Evolutionary conservation across 2,888 invertebrate genomes (phyloP).

Genomic region (Panzeria rudis): DNA sequence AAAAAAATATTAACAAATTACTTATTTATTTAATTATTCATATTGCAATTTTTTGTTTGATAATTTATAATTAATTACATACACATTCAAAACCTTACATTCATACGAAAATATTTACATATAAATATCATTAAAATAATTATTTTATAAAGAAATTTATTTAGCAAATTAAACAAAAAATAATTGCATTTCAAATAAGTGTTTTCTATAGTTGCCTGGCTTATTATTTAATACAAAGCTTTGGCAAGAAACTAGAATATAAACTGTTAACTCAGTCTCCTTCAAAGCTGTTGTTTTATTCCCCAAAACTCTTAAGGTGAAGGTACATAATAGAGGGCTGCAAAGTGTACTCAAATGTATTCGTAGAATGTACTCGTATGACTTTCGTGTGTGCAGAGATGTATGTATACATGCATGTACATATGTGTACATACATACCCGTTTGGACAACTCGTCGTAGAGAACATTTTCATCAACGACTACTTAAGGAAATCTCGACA

Average conservation of each 20-base stretch:
- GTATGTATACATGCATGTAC: too few species aligned
- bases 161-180: slow-evolving; percentile 58
- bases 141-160: slow-evolving; percentile 20
- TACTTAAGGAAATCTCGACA: too few species aligned
- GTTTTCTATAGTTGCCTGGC: slow-evolving; percentile 49
- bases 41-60: slow-evolving; percentile 64
- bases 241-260: neutral
- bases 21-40: slow-evolving; percentile 49
- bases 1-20: slow-evolving; percentile 60
- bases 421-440: too few species aligned
- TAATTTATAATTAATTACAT: slow-evolving; percentile 48
- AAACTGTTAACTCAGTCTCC: neutral
- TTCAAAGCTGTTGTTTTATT: neutral
- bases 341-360: too few species aligned
- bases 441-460: too few species aligned
- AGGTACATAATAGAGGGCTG: too few species aligned
- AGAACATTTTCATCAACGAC: too few species aligned
- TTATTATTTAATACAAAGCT: slow-evolving; percentile 31
- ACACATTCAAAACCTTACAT: slow-evolving; percentile 53
- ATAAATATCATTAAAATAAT: slow-evolving; percentile 13
- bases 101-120: slow-evolving; percentile 28
- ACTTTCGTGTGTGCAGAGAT: too few species aligned
- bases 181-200: slow-evolving; percentile 64
- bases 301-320: too few species aligned
- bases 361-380: too few species aligned